Base-by-base conservation (phyloP, 1,140 invertebrate genomes). In the Ladona fulva region DNA sequence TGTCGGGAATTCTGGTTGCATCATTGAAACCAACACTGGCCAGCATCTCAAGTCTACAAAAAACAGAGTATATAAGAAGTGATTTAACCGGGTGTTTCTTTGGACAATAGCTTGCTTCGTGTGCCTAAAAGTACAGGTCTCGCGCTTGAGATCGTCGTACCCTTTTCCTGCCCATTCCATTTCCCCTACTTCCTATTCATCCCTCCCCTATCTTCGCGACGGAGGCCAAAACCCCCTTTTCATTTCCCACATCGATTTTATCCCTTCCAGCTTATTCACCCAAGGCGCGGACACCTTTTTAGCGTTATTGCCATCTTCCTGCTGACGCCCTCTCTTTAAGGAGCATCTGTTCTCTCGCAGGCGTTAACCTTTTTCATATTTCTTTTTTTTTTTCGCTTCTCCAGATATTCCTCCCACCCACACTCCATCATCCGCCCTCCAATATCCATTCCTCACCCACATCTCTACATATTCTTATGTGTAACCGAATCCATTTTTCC, bases 301-400 rank as follows among this genome's bases (percentile, higher is more conserved):
- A 66, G 52, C 52, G 52, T 66, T 66, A 66, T 66, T 66, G 52
- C 52, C 52, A 66, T 66, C 52, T 66, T 66, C 52, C 52, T 66
- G 52, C 52, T 66, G 52, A 66, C 52, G 52, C 52, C 52, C 52
- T 37, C 52, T 66, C 12, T 66, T 66, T 66, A 66, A 66, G 52
- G 12, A 66, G 52, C 52, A 66, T 66, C 52, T 66, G 52, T 66
- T 66, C n/a, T 12, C 12, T 66, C 52, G 52, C 52, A 66, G 16
- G 52, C 52, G 52, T 66, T 66, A 66, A 66, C 52, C 52, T 66
- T 66, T 37, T 66, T 16, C 52, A 66, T 22, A 66, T 66, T 12
- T 66, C 52, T 66, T 66, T 66, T 66, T 66, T 1, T 66, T 52
- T 11, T 52, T 52, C 19, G 10, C 44, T 52, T 52, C 44, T 52